Base-by-base conservation (phyloP, 2,113 vertebrate genomes). In the Alethe castanea region DNA sequence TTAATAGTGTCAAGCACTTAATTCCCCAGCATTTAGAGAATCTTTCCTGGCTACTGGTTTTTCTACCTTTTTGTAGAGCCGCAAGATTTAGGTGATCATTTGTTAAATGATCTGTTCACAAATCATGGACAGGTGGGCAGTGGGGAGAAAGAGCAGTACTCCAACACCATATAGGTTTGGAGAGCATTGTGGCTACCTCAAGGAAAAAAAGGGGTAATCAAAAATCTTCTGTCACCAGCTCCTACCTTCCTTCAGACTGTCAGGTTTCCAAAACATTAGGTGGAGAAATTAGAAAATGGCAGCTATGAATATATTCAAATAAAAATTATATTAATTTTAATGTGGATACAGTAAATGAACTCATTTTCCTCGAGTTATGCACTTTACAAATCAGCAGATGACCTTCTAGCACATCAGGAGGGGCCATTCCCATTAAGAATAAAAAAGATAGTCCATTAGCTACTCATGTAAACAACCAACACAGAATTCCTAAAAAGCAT, bases 391-490 rank as follows among this genome's bases (percentile, higher is more conserved):
- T 64, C 36, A 93, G 79, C 72, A 90, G 38, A 59, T 31, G n/a
- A 67, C 65, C 60, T 48, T 31, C 59, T 48, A 69, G 40, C 59
- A 72, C 48, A 65, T 70, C 88, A 93, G 45, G 54, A 95, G 35
- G 7, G 25, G 50, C 45, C 57, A 70, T 57, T 69, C 14, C 66
- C 42, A 80, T 65, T 54, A 86, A 36, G 36, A 50, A 64, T 53
- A 67, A 67, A 93, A 81, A 62, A 78, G 24, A 40, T 72, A 35
- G 16, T 65, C 90, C 69, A 76, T 88, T 95, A 95, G 85, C 69
- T 70, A n/a, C 45, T 65, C 18, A 5, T 14, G 24, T 61, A 84
- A 91, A 73, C 33, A 76, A 29, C 20, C 47, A 66, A 54, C 15
- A 19, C 35, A 31, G 40, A 91, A 54, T 76, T 95, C 81, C 70